These are phyloP conservation scores for Selene dorsalis DNA, from an alignment of 2,797 vertebrate genomes.

Conservation along the genomic window DNA sequence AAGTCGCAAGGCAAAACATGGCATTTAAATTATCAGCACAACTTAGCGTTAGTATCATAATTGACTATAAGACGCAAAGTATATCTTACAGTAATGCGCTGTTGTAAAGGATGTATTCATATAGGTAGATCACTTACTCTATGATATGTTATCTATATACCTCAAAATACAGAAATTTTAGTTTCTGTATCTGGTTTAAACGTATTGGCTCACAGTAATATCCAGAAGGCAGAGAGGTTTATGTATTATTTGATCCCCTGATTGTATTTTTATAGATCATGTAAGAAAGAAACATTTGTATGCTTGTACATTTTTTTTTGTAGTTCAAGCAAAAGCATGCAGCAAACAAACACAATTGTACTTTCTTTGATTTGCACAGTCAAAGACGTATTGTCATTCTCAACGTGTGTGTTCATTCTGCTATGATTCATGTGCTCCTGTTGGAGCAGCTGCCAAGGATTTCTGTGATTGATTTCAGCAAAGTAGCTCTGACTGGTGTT, in stretches of 20 bases:
- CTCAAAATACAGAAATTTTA: conserved; percentile 62
- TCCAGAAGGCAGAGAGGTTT: conserved; percentile 32
- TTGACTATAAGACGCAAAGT: conserved; percentile 13
- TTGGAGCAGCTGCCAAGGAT: conserved; percentile 47
- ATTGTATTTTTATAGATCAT: conserved; percentile 60
- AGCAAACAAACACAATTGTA: conserved; percentile 37
- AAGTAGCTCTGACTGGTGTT: conserved; percentile 32
- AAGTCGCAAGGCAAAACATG: conserved; percentile 32
- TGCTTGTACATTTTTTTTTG: conserved; percentile 22
- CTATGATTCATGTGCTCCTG: conserved; percentile 33
- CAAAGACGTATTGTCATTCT: conserved; percentile 38
- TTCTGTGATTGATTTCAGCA: conserved; percentile 49
- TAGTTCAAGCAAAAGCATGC: conserved; percentile 32
- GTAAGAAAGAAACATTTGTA: conserved; percentile 37
- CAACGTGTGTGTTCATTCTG: conserved; percentile 28
- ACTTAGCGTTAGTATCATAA: conserved; percentile 25
- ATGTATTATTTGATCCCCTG: conserved; percentile 47
- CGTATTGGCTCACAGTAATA: conserved; percentile 44
- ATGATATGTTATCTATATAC: conserved; percentile 69
- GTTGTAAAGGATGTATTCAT: conserved; percentile 62
- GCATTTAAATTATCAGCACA: conserved; percentile 40
- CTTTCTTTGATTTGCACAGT: conserved; percentile 45
- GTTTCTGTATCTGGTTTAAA: conserved; percentile 58
- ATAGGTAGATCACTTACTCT: conserved; percentile 55
- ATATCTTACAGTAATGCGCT: conserved; percentile 37